Conservation (phyloP, 2,113 vertebrate species). For the Pelmatolapia mariae region DNA sequence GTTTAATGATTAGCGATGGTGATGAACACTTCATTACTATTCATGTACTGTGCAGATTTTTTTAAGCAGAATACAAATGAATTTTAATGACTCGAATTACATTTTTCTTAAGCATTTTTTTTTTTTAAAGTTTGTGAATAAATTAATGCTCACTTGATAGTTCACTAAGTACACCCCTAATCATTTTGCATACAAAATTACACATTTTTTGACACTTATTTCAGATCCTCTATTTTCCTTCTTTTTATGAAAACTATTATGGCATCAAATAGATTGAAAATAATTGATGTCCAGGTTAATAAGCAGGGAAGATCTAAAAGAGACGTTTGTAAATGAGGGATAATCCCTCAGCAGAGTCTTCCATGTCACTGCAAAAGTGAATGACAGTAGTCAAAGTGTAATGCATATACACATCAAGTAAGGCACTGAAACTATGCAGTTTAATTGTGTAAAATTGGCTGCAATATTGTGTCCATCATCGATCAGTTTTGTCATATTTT, state of each 20-base stretch:
- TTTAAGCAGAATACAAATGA: slow-evolving; percentile 8
- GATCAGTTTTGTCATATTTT: not conserved
- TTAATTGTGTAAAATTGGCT: slow-evolving; percentile 2
- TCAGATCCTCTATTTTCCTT: not conserved
- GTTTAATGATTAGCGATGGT: slow-evolving; percentile 31
- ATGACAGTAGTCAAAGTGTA: slow-evolving; percentile 14
- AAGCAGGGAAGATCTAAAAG: not conserved
- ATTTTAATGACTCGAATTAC: slow-evolving; percentile 2
- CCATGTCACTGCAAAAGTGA: not conserved
- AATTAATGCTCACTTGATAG: slow-evolving; percentile 3
- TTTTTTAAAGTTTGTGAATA: not conserved
- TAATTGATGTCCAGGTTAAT: slow-evolving; percentile 16
- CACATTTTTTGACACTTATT: not conserved
- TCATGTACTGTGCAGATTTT: not conserved
- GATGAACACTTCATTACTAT: slow-evolving; percentile 8
- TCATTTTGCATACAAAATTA: not conserved
- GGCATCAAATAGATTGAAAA: not conserved
- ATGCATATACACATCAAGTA: not conserved
- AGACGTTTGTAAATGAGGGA: not conserved
- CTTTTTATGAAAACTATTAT: not conserved
- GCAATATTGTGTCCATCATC: not conserved
- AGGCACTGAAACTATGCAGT: not conserved
- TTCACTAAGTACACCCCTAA: not conserved
- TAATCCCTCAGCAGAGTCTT: not conserved
- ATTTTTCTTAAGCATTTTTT: not conserved